These are phyloP conservation scores for Drosophila gunungcola DNA, from an alignment of 1,140 invertebrate species.

Conservation along the genomic window DNA sequence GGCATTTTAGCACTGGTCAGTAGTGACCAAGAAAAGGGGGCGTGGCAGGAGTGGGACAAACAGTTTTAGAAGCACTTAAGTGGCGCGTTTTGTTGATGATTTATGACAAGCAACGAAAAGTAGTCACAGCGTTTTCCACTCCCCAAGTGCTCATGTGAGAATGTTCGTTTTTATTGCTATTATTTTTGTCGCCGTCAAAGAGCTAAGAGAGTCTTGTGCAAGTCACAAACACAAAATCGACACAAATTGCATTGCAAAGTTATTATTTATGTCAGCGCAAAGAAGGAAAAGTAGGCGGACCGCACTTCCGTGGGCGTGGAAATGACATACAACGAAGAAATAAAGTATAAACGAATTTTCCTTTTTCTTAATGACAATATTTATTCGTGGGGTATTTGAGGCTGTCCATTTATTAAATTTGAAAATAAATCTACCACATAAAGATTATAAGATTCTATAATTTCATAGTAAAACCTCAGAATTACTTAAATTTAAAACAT, in stretches of 20 bases:
- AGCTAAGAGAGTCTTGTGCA: slow-evolving; percentile 21
- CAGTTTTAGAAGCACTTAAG: slow-evolving; percentile 80
- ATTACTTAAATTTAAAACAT: too few relatives aligned
- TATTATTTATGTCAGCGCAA: slow-evolving; percentile 69
- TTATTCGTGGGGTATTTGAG: neutral
- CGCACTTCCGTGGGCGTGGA: slow-evolving; percentile 5
- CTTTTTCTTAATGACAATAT: neutral
- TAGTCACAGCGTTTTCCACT: slow-evolving; percentile 26
- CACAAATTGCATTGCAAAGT: slow-evolving; percentile 80
- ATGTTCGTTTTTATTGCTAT: slow-evolving; percentile 10
- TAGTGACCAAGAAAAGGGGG: slow-evolving; percentile 45
- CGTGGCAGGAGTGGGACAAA: slow-evolving; percentile 43
- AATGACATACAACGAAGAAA: slow-evolving; percentile 30
- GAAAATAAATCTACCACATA: too few relatives aligned
- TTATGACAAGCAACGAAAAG: slow-evolving; percentile 66
- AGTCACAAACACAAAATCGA: slow-evolving; percentile 67
- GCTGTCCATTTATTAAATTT: neutral
- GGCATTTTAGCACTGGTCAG: slow-evolving; percentile 45
- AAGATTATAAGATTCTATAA: too few relatives aligned
- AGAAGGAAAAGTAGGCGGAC: slow-evolving; percentile 30
- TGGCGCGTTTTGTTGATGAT: slow-evolving; percentile 79
- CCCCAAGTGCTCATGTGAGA: slow-evolving; percentile 22
- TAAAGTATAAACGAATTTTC: slow-evolving; percentile 17
- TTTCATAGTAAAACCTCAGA: too few relatives aligned
- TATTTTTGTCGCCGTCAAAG: slow-evolving; percentile 44